Evolutionary conservation across 2,113 vertebrate genomes (phyloP).

Genomic region (Aegithalos caudatus): DNA sequence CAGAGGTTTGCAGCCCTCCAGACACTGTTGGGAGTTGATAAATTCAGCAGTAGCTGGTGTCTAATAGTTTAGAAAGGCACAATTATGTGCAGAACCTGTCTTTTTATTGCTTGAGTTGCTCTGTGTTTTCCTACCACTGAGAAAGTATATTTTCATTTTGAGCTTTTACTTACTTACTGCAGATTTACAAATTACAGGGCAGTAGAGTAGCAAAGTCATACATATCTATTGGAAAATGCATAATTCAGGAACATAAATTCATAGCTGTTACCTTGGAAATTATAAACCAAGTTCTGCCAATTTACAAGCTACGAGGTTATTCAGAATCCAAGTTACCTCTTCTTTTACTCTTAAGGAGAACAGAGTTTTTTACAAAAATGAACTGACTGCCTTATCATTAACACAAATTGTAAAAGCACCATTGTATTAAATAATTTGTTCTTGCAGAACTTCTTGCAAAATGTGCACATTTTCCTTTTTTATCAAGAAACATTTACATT

Average conservation of each 20-base stretch:
- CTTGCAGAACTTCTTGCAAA: background rate
- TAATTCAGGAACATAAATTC: background rate
- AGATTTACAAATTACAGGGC: background rate
- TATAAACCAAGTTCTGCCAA: background rate
- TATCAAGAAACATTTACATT: background rate
- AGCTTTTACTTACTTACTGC: background rate
- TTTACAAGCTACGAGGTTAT: background rate
- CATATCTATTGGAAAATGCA: background rate
- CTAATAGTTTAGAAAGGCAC: background rate
- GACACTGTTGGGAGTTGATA: background rate
- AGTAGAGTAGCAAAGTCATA: background rate
- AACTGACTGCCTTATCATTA: background rate
- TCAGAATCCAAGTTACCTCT: background rate
- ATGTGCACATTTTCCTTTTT: background rate
- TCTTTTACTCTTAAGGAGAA: background rate
- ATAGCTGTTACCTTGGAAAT: background rate
- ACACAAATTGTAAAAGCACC: background rate
- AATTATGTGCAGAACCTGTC: background rate
- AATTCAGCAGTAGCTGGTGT: background rate
- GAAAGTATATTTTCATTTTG: background rate
- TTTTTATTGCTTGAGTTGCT: background rate
- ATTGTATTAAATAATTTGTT: background rate
- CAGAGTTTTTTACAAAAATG: background rate
- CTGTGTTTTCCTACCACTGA: background rate
- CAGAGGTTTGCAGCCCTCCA: background rate